These are phyloP conservation scores for Nephila pilipes DNA, from an alignment of 1,140 invertebrate genomes.

Conservation along the genomic window DNA sequence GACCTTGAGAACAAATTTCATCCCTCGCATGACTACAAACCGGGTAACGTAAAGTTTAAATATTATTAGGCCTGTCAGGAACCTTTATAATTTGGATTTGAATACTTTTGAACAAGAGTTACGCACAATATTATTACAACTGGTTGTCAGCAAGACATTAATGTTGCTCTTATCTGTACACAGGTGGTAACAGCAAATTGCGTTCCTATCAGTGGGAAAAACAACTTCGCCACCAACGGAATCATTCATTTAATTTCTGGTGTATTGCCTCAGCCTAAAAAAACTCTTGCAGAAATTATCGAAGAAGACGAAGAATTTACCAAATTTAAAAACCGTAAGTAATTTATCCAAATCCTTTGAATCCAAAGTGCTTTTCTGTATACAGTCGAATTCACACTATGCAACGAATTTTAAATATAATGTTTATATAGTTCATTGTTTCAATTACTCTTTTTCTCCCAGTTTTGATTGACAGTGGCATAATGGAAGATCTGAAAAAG, in stretches of 20 bases:
- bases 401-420: not conserved
- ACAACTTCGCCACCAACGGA: conserved; percentile 83
- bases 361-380: no score
- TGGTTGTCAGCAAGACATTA: no score
- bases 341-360: no score
- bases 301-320: conserved; percentile 82
- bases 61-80: no score
- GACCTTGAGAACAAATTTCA: no score
- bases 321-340: conserved; percentile 82
- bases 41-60: no score
- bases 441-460: not conserved
- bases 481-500: conserved; percentile 54
- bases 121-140: no score
- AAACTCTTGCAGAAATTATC: conserved; percentile 82
- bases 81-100: no score
- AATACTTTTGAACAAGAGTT: no score
- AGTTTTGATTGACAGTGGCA: conserved; percentile 44
- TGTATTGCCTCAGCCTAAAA: conserved; percentile 82
- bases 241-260: conserved; percentile 84
- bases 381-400: not conserved
- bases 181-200: conserved; percentile 82
- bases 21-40: no score
- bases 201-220: conserved; percentile 79
- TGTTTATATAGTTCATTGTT: not conserved
- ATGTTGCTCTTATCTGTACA: not conserved